Conservation (phyloP, 2,888 invertebrate species). For the Meganola albula region DNA sequence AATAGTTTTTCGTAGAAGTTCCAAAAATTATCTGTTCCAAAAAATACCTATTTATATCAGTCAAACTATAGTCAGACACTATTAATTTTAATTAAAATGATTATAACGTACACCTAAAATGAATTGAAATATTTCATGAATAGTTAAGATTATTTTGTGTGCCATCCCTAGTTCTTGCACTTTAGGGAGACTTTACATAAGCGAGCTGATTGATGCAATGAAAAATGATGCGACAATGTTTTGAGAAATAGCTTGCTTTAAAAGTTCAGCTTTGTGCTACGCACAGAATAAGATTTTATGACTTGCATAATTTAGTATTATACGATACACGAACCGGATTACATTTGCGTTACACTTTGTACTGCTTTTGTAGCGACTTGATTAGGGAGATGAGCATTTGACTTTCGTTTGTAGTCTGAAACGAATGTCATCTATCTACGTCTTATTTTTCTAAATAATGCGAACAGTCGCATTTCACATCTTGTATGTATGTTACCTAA, state of each 20-base stretch:
- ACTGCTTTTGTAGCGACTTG: conserved; percentile 44
- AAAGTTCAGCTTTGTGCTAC: conserved; percentile 50
- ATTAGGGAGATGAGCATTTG: conserved; percentile 55
- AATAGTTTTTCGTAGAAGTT: too few species aligned
- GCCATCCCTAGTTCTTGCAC: too few species aligned
- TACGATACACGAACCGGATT: conserved; percentile 50
- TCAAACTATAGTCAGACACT: too few species aligned
- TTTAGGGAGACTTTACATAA: conserved; percentile 46
- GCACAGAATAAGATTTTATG: conserved; percentile 64
- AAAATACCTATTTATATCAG: too few species aligned
- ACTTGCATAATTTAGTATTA: conserved; percentile 68
- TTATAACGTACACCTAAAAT: too few species aligned
- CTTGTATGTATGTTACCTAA: too few species aligned
- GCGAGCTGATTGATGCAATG: conserved; percentile 73
- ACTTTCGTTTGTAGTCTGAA: conserved; percentile 38
- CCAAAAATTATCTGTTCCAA: too few species aligned
- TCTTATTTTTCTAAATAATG: conserved; percentile 51
- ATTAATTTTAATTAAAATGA: too few species aligned
- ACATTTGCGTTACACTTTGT: conserved; percentile 49
- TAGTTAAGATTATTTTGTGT: too few species aligned
- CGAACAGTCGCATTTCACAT: conserved; percentile 1
- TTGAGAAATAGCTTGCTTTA: conserved; percentile 68
- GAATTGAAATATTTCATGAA: too few species aligned
- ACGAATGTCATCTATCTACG: conserved; percentile 57
- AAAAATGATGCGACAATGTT: conserved; percentile 75